Evolutionary conservation across 2,888 invertebrate genomes (phyloP), one percentile per base, ranked within the genome.

Genomic region (Drosophila dives): DNA sequence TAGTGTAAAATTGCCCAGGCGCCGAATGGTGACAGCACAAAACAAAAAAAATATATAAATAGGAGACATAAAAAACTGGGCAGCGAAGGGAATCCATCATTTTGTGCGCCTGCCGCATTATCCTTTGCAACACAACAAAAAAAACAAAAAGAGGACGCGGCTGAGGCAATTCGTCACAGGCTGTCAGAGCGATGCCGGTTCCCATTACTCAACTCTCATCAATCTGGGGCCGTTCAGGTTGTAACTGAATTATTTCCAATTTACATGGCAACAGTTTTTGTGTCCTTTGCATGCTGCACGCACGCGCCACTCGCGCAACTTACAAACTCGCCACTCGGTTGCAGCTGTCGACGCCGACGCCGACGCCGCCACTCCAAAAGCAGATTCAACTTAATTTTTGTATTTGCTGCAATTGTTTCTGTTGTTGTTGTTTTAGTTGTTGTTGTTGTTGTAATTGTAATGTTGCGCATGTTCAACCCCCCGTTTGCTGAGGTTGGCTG

Each of bases 1-100:
- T 86, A 76, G 86, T 85, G 85, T 81, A 77, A 86, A 86, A 86
- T 86, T 86, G 81, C 77, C 51, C 5, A n/a, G 45, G 60, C 48
- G 23, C 48, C 32, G 15, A 63, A 58, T 54, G 54, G 48, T 32
- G 60, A 38, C 67, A 58, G 63, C n/a, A 17, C n/a, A 11, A 10
- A 40, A 40, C 29, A 29, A 29, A 29, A 29, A 29, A 29, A 29
- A 29, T 26, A 26, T 5, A 29, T 29, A 64, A 69, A 69, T 50
- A 58, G 32, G 26, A 17, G 20, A 23, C 17, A 42, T 34, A 83
- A 78, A 80, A 82, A 81, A 55, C 54, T 51, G 32, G 54, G 48
- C 33, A 8, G 51, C 40, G 62, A 6, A 29, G 29, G 67, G 54
- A 70, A 55, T 81, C 34, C 77, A 66, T 77, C 75, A 80, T 63